Base-by-base conservation (phyloP, 2,797 vertebrate genomes). In the Denticeps clupeoides region DNA sequence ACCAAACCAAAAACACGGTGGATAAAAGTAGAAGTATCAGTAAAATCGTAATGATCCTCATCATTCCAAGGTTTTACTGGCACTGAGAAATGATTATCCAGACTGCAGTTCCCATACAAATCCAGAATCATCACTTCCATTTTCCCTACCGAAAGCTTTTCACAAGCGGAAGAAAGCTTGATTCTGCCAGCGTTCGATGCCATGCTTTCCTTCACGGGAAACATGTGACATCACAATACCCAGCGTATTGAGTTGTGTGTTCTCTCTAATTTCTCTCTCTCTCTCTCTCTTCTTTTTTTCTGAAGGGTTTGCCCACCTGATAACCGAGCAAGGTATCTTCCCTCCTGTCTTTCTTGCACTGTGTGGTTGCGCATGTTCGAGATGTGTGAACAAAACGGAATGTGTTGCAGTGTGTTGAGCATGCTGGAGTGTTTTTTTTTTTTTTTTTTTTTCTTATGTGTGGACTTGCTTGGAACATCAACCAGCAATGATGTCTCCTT, bases 261-360 rank as follows among this genome's bases (percentile, higher is more conserved):
- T 27, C 44, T 55, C 19, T 48, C 51, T 11, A 48, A 27, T 33
- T 25, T 41, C 3, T 42, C 9, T 11, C 16, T 32, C 16, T 10
- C 16, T 40, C 11, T 50, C 19, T 13, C 18, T 42, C 43, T 19
- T 2, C 59, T 49, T 49, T 47, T 65, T 33, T 53, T 67, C 77
- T 62, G 87, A 45, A 98, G 95, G 91, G 77, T 77, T 98, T 65
- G 88, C 93, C 69, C 91, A 99, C 70, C 87, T 99, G 84, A 90
- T 88, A 88, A 90, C 87, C 59, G 95, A 99, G 84, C 93, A 97
- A 99, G 95, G 95, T 99, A 86, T 25, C 70, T 46, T 26, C 55
- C 37, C 47, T 29, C 31, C 8, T 23, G 40, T 45, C 44, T 33
- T 19, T 10, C 16, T 28, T 27, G 40, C 40, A 15, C 13, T 38